phyloP scores from a whole-genome alignment of 2,797 vertebrate genomes.

The Bradypodion ventrale region DNA sequence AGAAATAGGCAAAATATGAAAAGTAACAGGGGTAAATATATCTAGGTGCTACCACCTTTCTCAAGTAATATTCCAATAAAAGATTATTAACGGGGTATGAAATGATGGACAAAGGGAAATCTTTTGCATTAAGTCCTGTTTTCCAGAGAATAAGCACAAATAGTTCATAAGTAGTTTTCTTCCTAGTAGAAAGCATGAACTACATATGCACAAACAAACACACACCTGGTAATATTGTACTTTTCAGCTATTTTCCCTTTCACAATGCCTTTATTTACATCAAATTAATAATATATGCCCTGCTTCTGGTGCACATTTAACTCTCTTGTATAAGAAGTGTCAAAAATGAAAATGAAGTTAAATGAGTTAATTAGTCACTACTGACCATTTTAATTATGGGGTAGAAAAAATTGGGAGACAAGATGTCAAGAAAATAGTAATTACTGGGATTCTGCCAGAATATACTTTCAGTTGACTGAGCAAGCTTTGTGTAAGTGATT shows the following conservation, averaged over 20 bases:
- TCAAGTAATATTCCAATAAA: slow-evolving; percentile 11
- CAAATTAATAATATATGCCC: slow-evolving; percentile 20
- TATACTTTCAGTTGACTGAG: slow-evolving; percentile 29
- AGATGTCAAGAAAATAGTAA: slow-evolving; percentile 52
- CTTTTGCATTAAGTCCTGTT: slow-evolving; percentile 13
- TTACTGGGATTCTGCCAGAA: slow-evolving; percentile 26
- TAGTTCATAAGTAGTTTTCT: slow-evolving; percentile 1
- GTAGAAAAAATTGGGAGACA: slow-evolving; percentile 39
- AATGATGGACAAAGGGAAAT: neutral
- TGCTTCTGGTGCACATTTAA: slow-evolving; percentile 20
- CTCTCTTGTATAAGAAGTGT: slow-evolving; percentile 40
- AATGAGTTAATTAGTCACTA: slow-evolving; percentile 57
- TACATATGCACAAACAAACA: neutral
- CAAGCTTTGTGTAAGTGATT: slow-evolving; percentile 63
- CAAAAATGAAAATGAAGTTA: slow-evolving; percentile 57
- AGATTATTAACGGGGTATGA: slow-evolving; percentile 1
- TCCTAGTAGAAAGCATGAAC: slow-evolving; percentile 3
- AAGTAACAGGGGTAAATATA: neutral
- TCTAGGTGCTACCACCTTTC: accelerated
- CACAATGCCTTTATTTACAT: slow-evolving; percentile 18
- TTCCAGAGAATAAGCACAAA: slow-evolving; percentile 24
- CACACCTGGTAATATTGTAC: neutral
- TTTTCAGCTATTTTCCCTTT: slow-evolving; percentile 27
- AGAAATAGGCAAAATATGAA: neutral
- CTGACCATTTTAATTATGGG: slow-evolving; percentile 53